phyloP scores from a whole-genome alignment of 2,113 vertebrate species.

The Sterna hirundo region DNA sequence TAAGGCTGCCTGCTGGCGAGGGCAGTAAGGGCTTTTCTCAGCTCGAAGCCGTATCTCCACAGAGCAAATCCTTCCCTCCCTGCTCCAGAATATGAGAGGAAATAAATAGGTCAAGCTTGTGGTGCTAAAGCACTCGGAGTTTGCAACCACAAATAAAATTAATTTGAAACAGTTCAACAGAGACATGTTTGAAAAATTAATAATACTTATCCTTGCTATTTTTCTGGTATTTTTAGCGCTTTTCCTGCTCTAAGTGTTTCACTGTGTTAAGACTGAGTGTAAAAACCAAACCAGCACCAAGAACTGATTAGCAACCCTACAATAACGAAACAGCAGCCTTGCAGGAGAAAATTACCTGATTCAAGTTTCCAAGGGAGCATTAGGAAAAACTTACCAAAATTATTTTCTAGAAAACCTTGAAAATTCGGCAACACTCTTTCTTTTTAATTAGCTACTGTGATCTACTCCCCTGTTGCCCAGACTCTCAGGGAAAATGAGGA shows the following conservation, averaged over 20 bases:
- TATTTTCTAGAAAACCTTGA: background rate
- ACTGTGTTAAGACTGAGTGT: background rate
- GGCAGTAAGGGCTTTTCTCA: background rate
- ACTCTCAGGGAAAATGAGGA: background rate
- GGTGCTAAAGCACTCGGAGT: background rate
- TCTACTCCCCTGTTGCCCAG: background rate
- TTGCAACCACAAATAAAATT: background rate
- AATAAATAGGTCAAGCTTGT: slow-evolving; percentile 24
- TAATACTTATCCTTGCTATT: background rate
- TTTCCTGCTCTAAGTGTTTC: background rate
- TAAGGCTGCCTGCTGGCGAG: slow-evolving; percentile 10
- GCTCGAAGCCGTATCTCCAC: background rate
- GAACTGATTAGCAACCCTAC: background rate
- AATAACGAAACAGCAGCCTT: background rate
- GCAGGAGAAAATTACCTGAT: background rate
- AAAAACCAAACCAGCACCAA: background rate
- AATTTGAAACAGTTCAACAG: background rate
- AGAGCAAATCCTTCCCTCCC: background rate
- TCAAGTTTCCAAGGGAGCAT: background rate
- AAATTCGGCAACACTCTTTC: background rate
- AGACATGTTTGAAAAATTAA: background rate
- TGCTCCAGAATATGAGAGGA: background rate
- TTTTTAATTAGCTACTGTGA: background rate
- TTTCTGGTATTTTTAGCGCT: background rate
- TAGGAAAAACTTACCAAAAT: background rate